Conservation (phyloP, 2,888 invertebrate species). For the Darwinula stevensoni region DNA sequence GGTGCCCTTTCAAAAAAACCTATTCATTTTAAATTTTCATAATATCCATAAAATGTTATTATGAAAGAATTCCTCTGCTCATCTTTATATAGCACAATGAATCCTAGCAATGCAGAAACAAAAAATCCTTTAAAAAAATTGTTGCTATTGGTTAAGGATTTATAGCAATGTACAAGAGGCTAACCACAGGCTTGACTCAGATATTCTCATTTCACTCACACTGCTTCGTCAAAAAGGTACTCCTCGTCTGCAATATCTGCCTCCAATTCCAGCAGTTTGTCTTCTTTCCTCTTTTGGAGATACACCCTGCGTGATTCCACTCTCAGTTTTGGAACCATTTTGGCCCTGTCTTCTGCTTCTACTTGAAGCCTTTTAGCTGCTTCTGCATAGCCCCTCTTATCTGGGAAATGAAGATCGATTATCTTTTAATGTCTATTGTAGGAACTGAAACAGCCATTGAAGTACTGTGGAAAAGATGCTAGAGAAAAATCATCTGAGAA, state of each 20-base stretch:
- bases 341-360: conserved; percentile 55
- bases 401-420: conserved; percentile 19
- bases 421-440: no score
- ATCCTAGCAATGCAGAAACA: no score
- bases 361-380: conserved; percentile 67
- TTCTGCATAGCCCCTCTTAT: conserved; percentile 35
- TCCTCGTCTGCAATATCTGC: conserved; percentile 87
- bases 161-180: conserved; percentile 3
- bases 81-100: no score
- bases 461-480: neutral
- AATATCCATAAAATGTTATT: no score
- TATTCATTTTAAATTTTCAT: no score
- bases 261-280: conserved; percentile 81
- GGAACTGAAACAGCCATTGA: neutral
- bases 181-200: no score
- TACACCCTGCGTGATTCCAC: conserved; percentile 76
- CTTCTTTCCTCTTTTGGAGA: conserved; percentile 77
- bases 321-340: conserved; percentile 56
- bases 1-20: no score
- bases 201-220: conserved; percentile 25
- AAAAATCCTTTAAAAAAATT: no score
- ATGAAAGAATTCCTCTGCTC: no score
- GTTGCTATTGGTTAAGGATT: no score
- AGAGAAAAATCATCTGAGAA: no score
- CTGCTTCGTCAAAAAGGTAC: conserved; percentile 60